These are phyloP conservation scores for Corythoichthys haematopterus DNA, from an alignment of 2,113 vertebrate species.

Conservation along the genomic window DNA sequence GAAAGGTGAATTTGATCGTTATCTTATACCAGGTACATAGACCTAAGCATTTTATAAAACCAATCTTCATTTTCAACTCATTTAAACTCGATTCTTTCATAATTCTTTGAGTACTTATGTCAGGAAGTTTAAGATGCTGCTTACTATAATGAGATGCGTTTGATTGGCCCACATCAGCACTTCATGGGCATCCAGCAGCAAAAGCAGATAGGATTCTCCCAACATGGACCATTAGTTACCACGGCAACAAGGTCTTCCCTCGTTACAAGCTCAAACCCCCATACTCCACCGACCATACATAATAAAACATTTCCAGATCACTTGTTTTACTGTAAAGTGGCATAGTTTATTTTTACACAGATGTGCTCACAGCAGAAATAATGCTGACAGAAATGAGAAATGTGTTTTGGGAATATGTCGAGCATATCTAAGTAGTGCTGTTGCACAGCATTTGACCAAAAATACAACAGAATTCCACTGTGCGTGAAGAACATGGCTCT, in stretches of 20 bases:
- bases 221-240: slow-evolving; percentile 41
- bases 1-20: too few relatives aligned
- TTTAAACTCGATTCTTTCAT: neutral
- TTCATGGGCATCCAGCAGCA: neutral
- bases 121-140: neutral
- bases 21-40: too few relatives aligned
- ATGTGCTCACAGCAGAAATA: neutral
- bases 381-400: slow-evolving; percentile 2
- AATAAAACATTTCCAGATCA: slow-evolving; percentile 14
- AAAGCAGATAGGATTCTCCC: slow-evolving; percentile 4
- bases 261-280: slow-evolving; percentile 19
- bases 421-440: neutral
- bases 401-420: neutral
- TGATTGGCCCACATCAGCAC: slow-evolving; percentile 18
- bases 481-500: neutral
- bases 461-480: neutral
- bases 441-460: neutral
- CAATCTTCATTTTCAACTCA: neutral
- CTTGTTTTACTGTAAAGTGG: neutral
- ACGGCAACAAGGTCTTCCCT: slow-evolving; percentile 47
- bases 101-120: neutral
- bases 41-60: neutral
- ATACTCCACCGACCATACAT: slow-evolving; percentile 7
- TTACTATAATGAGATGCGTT: neutral
- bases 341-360: neutral